A percentile compares a stretch with the other conserved stretches of the same genome.
Conservation (phyloP, 2,113 vertebrate species). For the Triplophysa dalaica region DNA sequence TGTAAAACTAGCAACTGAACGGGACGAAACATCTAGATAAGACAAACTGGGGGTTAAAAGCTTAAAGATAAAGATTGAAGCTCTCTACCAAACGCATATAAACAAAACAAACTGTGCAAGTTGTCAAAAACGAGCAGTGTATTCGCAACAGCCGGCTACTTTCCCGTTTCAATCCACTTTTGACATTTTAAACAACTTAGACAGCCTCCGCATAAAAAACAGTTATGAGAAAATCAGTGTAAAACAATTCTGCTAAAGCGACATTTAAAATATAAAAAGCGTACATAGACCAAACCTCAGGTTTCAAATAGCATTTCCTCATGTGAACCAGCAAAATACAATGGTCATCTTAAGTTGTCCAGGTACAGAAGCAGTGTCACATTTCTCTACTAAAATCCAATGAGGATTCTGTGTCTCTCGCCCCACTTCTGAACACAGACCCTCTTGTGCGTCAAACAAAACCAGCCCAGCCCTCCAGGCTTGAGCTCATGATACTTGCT, state of each 20-base stretch:
- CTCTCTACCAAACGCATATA: not conserved
- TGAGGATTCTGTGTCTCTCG: conserved; percentile 22
- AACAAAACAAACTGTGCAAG: not conserved
- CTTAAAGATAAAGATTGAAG: not conserved
- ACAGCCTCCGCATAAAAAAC: not conserved
- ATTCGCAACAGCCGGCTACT: not conserved
- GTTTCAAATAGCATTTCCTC: conserved; percentile 31
- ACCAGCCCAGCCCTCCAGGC: conserved; percentile 42
- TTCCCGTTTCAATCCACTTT: not conserved
- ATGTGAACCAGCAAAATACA: conserved; percentile 35
- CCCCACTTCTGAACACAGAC: conserved; percentile 56
- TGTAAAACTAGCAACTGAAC: not conserved
- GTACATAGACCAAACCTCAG: conserved; percentile 19
- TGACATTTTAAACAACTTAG: not conserved
- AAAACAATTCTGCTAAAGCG: not conserved
- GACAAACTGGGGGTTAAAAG: not conserved
- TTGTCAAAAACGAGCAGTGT: not conserved
- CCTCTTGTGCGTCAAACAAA: conserved; percentile 51
- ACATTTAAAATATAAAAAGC: conserved; percentile 28
- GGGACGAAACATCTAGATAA: not conserved
- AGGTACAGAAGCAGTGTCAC: conserved; percentile 22
- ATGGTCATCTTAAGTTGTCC: conserved; percentile 26
- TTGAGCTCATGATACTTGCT: not conserved
- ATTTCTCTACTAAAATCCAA: conserved; percentile 53
- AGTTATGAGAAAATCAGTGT: not conserved